phyloP scores from a whole-genome alignment of 2,113 vertebrate species.

The Pedionomus torquatus region DNA sequence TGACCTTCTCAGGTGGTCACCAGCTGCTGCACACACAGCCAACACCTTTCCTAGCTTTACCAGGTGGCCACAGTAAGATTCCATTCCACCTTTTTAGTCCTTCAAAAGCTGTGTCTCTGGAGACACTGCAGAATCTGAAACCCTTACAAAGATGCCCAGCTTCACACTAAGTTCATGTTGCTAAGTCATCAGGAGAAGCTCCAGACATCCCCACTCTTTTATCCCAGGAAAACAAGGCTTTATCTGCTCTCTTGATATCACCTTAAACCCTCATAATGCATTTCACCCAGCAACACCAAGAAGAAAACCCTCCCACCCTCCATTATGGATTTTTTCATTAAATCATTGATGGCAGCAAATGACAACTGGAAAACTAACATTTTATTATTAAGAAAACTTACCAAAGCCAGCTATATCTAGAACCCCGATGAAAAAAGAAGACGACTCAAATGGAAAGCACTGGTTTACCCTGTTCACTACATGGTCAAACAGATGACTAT shows the following conservation, averaged over 20 bases:
- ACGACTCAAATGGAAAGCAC: conserved; percentile 95
- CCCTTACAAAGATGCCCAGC: not conserved
- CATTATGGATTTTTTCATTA: not conserved
- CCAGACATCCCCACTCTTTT: not conserved
- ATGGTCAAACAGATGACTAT: conserved; percentile 96
- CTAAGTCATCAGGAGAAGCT: not conserved
- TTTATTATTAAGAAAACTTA: conserved; percentile 59
- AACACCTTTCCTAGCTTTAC: not conserved
- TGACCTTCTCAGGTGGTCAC: not conserved
- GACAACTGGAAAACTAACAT: not conserved
- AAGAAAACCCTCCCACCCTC: not conserved
- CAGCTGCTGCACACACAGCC: too few relatives aligned
- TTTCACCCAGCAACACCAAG: not conserved
- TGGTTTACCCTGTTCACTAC: conserved; percentile 96
- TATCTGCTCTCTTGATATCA: not conserved
- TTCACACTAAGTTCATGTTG: not conserved
- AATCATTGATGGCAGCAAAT: not conserved
- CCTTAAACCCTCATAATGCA: not conserved
- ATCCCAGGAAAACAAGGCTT: not conserved
- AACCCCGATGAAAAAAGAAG: conserved; percentile 94
- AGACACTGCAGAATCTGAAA: not conserved
- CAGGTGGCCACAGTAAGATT: not conserved
- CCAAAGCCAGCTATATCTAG: conserved; percentile 98
- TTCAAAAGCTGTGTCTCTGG: not conserved
- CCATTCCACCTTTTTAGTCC: not conserved